Conservation (phyloP, 2,113 vertebrate species). For the Neodon shergylaensis region DNA sequence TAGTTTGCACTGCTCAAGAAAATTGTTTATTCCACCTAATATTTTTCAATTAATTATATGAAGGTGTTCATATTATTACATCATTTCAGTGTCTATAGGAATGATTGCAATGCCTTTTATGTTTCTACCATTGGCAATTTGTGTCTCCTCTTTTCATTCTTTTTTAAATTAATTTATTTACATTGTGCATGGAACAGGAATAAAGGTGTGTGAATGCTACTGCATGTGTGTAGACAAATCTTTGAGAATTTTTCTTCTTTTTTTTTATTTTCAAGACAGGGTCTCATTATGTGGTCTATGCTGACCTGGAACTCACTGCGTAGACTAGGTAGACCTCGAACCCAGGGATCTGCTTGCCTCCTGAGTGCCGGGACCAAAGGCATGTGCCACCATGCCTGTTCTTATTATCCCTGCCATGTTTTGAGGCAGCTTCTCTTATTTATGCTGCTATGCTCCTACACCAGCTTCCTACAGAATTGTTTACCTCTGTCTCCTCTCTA, state of each 20-base stretch:
- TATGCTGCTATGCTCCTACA: neutral
- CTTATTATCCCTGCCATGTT: neutral
- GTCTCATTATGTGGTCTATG: neutral
- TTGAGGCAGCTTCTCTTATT: neutral
- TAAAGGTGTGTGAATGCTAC: neutral
- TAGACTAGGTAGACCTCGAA: neutral
- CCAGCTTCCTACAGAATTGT: neutral
- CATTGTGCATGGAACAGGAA: neutral
- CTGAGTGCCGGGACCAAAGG: neutral
- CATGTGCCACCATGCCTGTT: neutral
- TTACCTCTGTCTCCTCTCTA: no score
- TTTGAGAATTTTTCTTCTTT: neutral
- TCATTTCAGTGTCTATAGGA: neutral
- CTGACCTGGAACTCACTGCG: neutral
- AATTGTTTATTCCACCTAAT: conserved; percentile 32
- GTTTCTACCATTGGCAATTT: neutral
- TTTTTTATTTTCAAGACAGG: neutral
- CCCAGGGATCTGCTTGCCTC: neutral
- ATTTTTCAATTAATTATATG: conserved; percentile 30
- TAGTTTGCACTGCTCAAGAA: conserved; percentile 34
- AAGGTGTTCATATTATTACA: conserved; percentile 7
- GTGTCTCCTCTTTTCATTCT: neutral
- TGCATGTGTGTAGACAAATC: neutral
- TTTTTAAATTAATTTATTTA: neutral
- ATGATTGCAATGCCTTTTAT: neutral